phyloP scores from a whole-genome alignment of 2,888 invertebrate species.

The Drosophila acutilabella region DNA sequence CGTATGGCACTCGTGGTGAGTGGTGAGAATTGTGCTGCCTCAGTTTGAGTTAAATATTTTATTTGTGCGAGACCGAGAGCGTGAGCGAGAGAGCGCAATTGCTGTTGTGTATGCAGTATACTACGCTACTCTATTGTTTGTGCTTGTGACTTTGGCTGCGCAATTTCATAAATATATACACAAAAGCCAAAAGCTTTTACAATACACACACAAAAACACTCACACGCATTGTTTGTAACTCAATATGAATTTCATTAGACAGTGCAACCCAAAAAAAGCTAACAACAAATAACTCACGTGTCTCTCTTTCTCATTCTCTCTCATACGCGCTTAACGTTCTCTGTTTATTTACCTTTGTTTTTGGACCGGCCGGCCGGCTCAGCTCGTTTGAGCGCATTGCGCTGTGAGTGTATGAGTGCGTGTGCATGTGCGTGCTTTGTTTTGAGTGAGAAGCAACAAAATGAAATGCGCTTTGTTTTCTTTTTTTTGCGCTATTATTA shows the following conservation, averaged over 20 bases:
- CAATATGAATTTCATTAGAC: conserved; percentile 42
- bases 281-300: conserved; percentile 23
- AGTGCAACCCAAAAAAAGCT: conserved; percentile 17
- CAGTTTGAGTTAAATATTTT: conserved; percentile 2
- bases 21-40: conserved; percentile 1
- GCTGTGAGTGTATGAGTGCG: not conserved
- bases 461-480: conserved; percentile 25
- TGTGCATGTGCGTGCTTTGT: conserved; percentile 14
- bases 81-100: not conserved
- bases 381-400: conserved; percentile 14
- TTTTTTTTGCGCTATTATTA: conserved; percentile 21
- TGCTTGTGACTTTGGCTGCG: not conserved
- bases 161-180: conserved; percentile 22
- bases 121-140: conserved; percentile 3
- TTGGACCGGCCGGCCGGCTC: conserved; percentile 45
- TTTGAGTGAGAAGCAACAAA: conserved; percentile 49
- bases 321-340: conserved; percentile 22
- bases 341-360: conserved; percentile 61
- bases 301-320: conserved; percentile 22
- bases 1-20: not conserved
- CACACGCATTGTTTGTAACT: conserved; percentile 5
- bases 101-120: not conserved
- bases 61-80: not conserved
- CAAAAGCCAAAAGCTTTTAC: conserved; percentile 11
- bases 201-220: conserved; percentile 10